phyloP scores from a whole-genome alignment of 53 echinoderm and acorn worm genomes.

The Zoroaster sp. region DNA sequence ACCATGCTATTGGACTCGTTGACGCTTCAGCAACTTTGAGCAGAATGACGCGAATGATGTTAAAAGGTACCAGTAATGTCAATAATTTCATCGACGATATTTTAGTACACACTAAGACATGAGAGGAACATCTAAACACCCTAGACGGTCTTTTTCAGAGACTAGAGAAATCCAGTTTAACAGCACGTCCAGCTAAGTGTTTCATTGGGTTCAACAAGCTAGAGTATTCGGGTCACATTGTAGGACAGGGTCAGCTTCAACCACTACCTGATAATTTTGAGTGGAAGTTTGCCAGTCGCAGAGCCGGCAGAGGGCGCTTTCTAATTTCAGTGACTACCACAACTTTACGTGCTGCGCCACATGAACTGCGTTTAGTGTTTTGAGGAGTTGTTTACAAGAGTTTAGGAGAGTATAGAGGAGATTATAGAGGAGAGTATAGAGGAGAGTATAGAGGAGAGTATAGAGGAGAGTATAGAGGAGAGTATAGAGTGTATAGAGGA shows the following conservation, averaged over 20 bases:
- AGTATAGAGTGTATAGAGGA: too few species aligned
- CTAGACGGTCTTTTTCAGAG: constrained; percentile 33
- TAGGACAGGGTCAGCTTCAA: constrained; percentile 34
- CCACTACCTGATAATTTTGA: constrained; percentile 54
- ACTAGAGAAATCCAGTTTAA: constrained; percentile 22
- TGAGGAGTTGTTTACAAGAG: too few species aligned
- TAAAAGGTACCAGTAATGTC: background rate
- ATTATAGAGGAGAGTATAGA: too few species aligned
- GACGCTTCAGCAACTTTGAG: constrained; percentile 33
- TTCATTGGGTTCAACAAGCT: constrained; percentile 37
- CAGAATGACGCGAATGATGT: constrained; percentile 24
- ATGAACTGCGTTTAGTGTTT: too few species aligned
- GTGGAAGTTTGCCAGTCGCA: too few species aligned
- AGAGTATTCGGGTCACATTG: constrained; percentile 56
- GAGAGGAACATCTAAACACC: constrained; percentile 55
- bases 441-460: too few species aligned
- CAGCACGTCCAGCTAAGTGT: constrained; percentile 62
- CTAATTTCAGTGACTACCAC: too few species aligned
- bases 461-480: too few species aligned
- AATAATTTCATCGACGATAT: constrained; percentile 71
- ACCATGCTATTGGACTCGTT: constrained; percentile 53
- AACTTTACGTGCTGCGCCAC: too few species aligned
- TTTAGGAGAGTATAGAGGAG: too few species aligned
- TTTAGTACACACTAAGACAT: constrained; percentile 54
- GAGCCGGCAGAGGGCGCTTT: too few species aligned